Evolutionary conservation across 2,888 invertebrate species (phyloP), one percentile per base, ranked within the genome.

Genomic region (Carpatolechia fugitivella): DNA sequence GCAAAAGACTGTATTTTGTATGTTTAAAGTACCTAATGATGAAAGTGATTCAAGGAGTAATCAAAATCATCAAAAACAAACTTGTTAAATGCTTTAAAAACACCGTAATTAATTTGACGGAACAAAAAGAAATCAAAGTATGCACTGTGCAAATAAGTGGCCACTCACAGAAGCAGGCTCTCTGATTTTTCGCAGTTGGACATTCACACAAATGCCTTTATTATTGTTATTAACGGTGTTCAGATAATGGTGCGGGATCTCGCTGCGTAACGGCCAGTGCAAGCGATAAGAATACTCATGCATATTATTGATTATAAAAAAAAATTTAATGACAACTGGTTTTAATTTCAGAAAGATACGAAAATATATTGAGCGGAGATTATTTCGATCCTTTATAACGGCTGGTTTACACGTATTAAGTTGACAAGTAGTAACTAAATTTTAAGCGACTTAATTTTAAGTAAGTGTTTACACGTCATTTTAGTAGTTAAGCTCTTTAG

Each of bases 171-270:
- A 20, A 44, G 44, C 29, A 20, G 24, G 18, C 20, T 55, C 56
- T 46, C 60, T 69, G 66, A 75, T 78, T 78, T 78, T 76, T 76
- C 65, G 63, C 74, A 68, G 60, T 68, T 70, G 70, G 69, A 69
- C 71, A 74, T 76, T 70, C 67, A 65, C 68, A 81, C 77, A 82
- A 81, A 76, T 74, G 72, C 66, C 67, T 74, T 75, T 72, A 74
- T 70, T 70, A 68, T 68, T 70, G 68, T 70, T 76, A 78, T 77
- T 79, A 82, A 77, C 74, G 72, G 70, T 64, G 64, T 68, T 69
- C 65, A 62, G 69, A 73, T 79, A 73, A 79, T 80, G 75, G 78
- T 76, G 70, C 68, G 65, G 67, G 72, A 74, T 80, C n/a, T 72
- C 62, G 79, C 80, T 71, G 68, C 61, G 76, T 77, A 73, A 76